A percentile compares a stretch with the other conserved stretches of the same genome.
phyloP scores from a whole-genome alignment of 2,888 invertebrate species.

The Aphodius sticticus region DNA sequence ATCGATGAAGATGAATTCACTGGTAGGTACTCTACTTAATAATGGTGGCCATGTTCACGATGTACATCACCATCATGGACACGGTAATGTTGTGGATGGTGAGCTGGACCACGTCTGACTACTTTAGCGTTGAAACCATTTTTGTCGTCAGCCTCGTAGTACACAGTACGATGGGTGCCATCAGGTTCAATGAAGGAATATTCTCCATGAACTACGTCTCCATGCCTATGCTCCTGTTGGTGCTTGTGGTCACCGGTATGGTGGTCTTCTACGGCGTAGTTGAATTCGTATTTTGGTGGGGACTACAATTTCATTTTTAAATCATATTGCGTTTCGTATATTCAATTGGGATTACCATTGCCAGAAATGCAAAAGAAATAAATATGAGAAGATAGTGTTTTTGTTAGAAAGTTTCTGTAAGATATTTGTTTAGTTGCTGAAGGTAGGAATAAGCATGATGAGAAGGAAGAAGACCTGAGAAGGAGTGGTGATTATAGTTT shows the following conservation, averaged over 20 bases:
- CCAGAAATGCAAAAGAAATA: too few species aligned
- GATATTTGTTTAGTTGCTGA: too few species aligned
- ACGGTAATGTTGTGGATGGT: constrained; percentile 30
- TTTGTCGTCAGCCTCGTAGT: constrained; percentile 31
- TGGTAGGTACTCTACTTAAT: not conserved
- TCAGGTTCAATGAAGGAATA: constrained; percentile 32
- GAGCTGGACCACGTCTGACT: constrained; percentile 31
- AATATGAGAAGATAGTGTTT: too few species aligned
- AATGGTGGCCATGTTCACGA: constrained; percentile 10
- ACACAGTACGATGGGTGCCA: constrained; percentile 31
- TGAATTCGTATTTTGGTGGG: constrained; percentile 29
- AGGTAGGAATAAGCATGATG: too few species aligned
- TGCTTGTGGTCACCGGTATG: constrained; percentile 33
- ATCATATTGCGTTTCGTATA: too few species aligned
- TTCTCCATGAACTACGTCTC: constrained; percentile 29
- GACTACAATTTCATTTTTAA: constrained; percentile 12
- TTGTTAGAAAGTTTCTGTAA: too few species aligned
- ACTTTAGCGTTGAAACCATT: constrained; percentile 33
- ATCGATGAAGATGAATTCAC: not conserved
- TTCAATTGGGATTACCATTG: too few species aligned
- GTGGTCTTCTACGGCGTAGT: constrained; percentile 32
- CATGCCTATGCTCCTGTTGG: constrained; percentile 29
- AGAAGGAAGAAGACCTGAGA: too few species aligned
- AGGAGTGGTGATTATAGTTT: too few species aligned
- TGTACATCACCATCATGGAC: constrained; percentile 13